These are phyloP conservation scores for Avahi laniger DNA, from an alignment of 2,797 vertebrate genomes.

Conservation along the genomic window DNA sequence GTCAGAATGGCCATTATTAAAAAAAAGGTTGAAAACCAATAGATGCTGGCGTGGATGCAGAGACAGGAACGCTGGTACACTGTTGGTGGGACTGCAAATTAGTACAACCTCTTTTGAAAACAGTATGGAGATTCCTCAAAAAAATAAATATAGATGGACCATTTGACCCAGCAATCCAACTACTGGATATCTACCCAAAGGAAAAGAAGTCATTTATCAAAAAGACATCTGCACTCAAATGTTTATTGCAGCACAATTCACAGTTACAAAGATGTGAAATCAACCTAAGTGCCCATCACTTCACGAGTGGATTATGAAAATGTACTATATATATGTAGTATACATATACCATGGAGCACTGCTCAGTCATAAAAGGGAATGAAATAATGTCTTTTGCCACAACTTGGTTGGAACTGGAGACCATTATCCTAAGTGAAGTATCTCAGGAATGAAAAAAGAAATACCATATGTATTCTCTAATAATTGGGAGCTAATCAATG, in stretches of 20 bases:
- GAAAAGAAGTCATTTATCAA: neutral
- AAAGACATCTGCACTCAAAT: neutral
- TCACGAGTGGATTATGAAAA: neutral
- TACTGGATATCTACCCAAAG: neutral
- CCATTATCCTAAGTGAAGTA: neutral
- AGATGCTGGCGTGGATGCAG: neutral
- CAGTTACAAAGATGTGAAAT: neutral
- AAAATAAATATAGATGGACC: neutral
- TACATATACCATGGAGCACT: neutral
- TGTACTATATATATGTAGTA: neutral
- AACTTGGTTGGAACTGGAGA: neutral
- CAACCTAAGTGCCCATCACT: neutral
- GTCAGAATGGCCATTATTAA: neutral
- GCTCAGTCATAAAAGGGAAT: neutral
- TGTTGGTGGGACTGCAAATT: neutral
- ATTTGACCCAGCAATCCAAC: neutral
- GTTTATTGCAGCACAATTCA: neutral
- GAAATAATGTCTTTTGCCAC: neutral
- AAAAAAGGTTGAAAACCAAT: neutral
- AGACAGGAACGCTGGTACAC: neutral
- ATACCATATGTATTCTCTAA: neutral
- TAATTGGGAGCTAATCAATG: neutral
- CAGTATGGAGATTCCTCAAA: neutral
- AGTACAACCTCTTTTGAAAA: neutral
- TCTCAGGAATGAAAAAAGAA: neutral